Evolutionary conservation across 53 echinoderm and acorn worm species (phyloP).

Genomic region (Holothuria leucospilota): DNA sequence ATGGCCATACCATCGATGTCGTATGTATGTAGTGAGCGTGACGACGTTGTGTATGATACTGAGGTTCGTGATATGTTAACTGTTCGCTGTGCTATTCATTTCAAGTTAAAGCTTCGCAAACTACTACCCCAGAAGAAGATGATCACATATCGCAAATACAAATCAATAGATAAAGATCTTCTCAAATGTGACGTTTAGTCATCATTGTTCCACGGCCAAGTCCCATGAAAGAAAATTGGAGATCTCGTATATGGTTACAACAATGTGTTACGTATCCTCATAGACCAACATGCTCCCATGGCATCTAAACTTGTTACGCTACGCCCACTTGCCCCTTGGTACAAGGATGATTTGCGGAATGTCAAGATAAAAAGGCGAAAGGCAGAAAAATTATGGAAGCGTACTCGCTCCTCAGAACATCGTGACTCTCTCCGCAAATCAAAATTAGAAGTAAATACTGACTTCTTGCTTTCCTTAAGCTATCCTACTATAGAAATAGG

Average conservation of each 20-base stretch:
- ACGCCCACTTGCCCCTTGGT: background rate
- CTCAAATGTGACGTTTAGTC: background rate
- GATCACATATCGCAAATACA: background rate
- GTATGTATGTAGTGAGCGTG: background rate
- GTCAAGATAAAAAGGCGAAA: constrained; percentile 1
- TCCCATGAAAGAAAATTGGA: background rate
- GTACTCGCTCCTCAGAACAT: background rate
- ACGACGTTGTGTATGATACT: background rate
- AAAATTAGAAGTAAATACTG: background rate
- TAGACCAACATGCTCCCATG: background rate
- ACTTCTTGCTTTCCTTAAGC: background rate
- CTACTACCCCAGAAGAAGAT: no score
- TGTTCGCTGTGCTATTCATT: background rate
- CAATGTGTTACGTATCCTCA: background rate
- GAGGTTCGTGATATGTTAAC: background rate
- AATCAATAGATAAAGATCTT: background rate
- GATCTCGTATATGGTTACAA: background rate
- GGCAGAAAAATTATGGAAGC: background rate
- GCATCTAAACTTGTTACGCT: background rate
- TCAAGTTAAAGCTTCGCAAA: background rate
- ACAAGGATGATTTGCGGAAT: background rate
- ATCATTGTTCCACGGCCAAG: background rate
- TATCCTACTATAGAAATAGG: background rate
- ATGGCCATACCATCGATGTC: background rate
- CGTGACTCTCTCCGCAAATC: background rate